phyloP scores from a whole-genome alignment of 2,888 invertebrate species.

The Cheilosia urbana region DNA sequence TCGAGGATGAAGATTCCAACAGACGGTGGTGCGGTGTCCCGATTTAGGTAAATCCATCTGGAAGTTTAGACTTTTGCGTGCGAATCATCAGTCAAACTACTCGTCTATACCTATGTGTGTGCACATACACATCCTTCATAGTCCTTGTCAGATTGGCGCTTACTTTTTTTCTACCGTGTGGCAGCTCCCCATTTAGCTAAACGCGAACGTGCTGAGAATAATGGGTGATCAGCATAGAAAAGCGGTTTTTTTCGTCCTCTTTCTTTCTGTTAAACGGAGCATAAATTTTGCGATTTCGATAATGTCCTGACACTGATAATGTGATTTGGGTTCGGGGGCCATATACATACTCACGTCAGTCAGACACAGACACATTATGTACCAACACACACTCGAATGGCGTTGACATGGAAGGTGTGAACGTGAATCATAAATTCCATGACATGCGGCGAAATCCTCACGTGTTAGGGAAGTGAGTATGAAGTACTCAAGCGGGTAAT shows the following conservation, averaged over 20 bases:
- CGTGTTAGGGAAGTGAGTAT: constrained; percentile 17
- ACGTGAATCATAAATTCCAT: constrained; percentile 55
- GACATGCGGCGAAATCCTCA: constrained; percentile 40
- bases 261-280: constrained; percentile 47
- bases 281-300: constrained; percentile 59
- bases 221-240: constrained; percentile 48
- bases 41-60: constrained; percentile 43
- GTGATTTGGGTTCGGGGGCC: constrained; percentile 41
- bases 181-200: constrained; percentile 44
- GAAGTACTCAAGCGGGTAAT: constrained; percentile 45
- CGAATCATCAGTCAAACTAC: constrained; percentile 57
- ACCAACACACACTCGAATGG: not conserved
- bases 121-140: not conserved
- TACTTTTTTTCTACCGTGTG: not conserved
- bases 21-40: constrained; percentile 31
- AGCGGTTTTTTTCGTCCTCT: constrained; percentile 9
- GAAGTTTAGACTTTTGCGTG: constrained; percentile 55
- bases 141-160: constrained; percentile 15
- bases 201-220: constrained; percentile 62
- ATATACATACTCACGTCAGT: not conserved
- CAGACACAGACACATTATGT: not conserved
- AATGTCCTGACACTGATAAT: constrained; percentile 67
- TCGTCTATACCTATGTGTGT: not conserved
- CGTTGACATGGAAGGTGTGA: constrained; percentile 54
- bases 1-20: not conserved